phyloP scores from a whole-genome alignment of 2,888 invertebrate genomes.

The Melipona bicolor region DNA sequence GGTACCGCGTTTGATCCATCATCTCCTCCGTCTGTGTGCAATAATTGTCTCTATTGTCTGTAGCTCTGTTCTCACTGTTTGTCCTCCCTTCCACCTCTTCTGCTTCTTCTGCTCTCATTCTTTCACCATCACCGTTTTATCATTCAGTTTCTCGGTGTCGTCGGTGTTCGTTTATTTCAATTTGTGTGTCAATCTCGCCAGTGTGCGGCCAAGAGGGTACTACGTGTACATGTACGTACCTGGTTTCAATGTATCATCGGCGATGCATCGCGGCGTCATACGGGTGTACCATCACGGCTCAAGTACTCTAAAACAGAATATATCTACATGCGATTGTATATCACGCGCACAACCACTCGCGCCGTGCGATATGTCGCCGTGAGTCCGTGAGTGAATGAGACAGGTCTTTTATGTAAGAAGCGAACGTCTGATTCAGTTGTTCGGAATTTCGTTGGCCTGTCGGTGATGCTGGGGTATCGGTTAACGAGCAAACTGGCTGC shows the following conservation, averaged over 20 bases:
- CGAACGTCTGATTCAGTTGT: constrained; percentile 16
- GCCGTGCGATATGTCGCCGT: not conserved
- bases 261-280: not conserved
- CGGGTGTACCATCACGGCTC: constrained; percentile 23
- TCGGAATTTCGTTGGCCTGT: constrained; percentile 13
- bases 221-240: not conserved
- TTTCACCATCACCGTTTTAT: constrained; percentile 43
- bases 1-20: constrained; percentile 72
- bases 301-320: constrained; percentile 42
- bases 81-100: constrained; percentile 34
- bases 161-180: constrained; percentile 50
- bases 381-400: constrained; percentile 37
- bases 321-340: constrained; percentile 45
- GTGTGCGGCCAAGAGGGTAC: constrained; percentile 23
- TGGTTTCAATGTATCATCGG: constrained; percentile 5
- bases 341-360: not conserved
- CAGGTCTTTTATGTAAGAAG: constrained; percentile 28
- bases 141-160: constrained; percentile 55
- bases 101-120: constrained; percentile 44
- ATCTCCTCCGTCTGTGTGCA: constrained; percentile 69
- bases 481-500: constrained; percentile 9
- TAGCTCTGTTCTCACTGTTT: constrained; percentile 60
- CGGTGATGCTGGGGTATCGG: constrained; percentile 6
- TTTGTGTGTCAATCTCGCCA: constrained; percentile 45
- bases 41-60: constrained; percentile 74